Evolutionary conservation across 2,797 vertebrate genomes (phyloP).

Genomic region (Siniperca undulata): DNA sequence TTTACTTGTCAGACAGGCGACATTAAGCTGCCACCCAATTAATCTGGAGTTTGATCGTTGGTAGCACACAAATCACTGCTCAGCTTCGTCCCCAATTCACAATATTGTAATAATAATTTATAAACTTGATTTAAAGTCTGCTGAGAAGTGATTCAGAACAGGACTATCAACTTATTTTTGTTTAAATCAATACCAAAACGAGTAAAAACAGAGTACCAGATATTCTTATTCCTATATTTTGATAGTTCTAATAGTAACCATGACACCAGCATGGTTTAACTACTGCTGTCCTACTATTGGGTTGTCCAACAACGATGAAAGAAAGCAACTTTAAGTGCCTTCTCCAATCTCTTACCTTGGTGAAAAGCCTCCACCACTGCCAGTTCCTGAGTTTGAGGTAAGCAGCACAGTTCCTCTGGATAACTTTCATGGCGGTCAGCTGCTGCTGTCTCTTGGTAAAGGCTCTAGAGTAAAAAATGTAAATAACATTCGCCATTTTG

Average conservation of each 20-base stretch:
- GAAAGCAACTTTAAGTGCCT: not conserved
- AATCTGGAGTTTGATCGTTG: no score
- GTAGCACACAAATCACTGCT: no score
- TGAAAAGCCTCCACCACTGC: constrained; percentile 99
- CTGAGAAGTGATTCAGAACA: no score
- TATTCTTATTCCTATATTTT: no score
- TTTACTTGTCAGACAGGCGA: not conserved
- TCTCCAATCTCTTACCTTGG: constrained; percentile 87
- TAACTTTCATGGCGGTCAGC: constrained; percentile 95
- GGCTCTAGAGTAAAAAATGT: constrained; percentile 81
- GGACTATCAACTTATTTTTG: not conserved
- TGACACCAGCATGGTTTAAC: not conserved
- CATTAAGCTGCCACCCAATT: not conserved
- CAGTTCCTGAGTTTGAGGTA: constrained; percentile 98
- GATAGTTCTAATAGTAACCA: not conserved
- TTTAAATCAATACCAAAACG: not conserved
- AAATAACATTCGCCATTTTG: not conserved
- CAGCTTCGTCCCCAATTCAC: no score
- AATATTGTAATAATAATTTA: no score
- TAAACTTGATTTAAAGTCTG: no score
- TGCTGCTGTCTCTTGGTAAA: constrained; percentile 96
- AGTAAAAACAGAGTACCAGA: not conserved
- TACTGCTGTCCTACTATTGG: not conserved
- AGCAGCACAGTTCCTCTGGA: constrained; percentile 97
- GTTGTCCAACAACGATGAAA: not conserved